Evolutionary conservation across 2,113 vertebrate species (phyloP), one percentile per base, ranked within the genome.

Genomic region (Melanerpes aurifrons): DNA sequence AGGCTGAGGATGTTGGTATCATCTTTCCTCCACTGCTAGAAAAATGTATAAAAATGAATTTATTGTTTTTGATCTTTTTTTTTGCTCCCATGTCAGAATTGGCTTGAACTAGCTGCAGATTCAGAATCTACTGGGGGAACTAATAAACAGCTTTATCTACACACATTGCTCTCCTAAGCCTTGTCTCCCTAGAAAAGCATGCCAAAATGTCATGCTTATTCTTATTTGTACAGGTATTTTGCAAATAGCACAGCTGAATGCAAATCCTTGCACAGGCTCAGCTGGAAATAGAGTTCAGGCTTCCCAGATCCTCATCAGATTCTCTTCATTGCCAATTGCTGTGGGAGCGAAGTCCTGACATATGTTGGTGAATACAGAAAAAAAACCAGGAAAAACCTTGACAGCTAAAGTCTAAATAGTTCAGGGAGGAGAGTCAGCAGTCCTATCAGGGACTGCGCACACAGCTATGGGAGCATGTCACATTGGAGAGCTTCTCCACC

Each of bases 341-440:
- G 93, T 54, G 87, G 75, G 86, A 94, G 79, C 31, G 1, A 80
- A 91, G 69, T 63, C 87, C 73, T 90, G 78, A 88, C 80, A 91
- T 87, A 86, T 86, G 92, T 78, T 90, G 72, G 76, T 64, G 54
- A 83, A 74, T 79, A 67, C 5, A 32, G 75, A 92, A 80, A 88
- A 57, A 57, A 16, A 24, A 24, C 7, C 24, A 58, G 90, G 85
- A 86, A 11, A 86, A 95, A 90, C 40, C 88, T 61, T 82, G 90
- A 93, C 93, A 92, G 91, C 82, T 92, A 83, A 74, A 15, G 90
- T 91, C 95, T 88, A 95, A 94, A 86, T 86, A 95, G 95, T 94
- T 88, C 58, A 82, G 69, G 82, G 76, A 78, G 73, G 90, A 69
- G 87, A 94, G 59, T 91, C 87, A 83, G 90, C 94, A 71, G 82